phyloP scores from a whole-genome alignment of 1,140 invertebrate species.

The Chymomyza costata region DNA sequence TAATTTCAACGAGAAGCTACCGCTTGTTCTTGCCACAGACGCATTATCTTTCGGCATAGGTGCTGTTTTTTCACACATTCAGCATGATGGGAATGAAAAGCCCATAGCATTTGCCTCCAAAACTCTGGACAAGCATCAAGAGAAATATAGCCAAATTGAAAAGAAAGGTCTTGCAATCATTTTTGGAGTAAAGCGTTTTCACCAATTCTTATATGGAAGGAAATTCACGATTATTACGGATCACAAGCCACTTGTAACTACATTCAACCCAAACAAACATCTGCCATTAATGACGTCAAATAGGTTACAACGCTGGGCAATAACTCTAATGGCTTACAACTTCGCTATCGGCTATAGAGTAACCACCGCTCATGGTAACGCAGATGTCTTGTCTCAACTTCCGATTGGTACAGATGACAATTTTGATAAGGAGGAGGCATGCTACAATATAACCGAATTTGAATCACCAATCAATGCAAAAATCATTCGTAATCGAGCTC shows the following conservation, averaged over 20 bases:
- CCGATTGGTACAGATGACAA: constrained; percentile 14
- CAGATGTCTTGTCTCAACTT: too few relatives aligned
- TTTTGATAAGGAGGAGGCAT: constrained; percentile 18
- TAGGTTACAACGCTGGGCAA: constrained; percentile 19
- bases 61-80: too few relatives aligned
- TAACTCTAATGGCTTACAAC: constrained; percentile 15
- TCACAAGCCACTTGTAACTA: constrained; percentile 3
- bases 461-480: constrained; percentile 20
- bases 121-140: constrained; percentile 5
- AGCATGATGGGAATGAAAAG: constrained; percentile 1
- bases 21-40: too few relatives aligned
- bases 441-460: constrained; percentile 16
- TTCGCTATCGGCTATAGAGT: constrained; percentile 16
- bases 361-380: constrained; percentile 12
- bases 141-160: constrained; percentile 4
- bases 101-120: constrained; percentile 4
- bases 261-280: constrained; percentile 5
- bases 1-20: too few relatives aligned
- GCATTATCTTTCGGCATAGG: too few relatives aligned
- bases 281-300: constrained; percentile 10
- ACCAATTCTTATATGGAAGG: constrained; percentile 4
- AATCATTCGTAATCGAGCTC: constrained; percentile 6
- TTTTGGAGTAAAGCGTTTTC: constrained; percentile 7
- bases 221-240: constrained; percentile 3
- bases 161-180: constrained; percentile 4